Evolutionary conservation across 2,797 vertebrate genomes (phyloP).

Genomic region (Loriculus beryllinus): DNA sequence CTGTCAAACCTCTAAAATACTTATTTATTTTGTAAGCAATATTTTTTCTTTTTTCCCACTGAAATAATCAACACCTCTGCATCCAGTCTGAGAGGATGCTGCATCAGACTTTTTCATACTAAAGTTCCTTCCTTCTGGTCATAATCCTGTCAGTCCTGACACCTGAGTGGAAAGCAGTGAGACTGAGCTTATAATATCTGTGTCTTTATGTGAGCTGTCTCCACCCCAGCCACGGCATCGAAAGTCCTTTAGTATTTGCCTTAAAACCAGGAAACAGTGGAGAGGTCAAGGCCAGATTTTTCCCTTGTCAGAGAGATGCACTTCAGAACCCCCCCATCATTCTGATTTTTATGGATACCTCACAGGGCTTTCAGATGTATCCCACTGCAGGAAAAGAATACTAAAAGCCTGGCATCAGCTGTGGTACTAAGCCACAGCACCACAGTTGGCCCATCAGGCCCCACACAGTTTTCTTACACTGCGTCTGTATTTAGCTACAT

Average conservation of each 20-base stretch:
- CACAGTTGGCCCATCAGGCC: background rate
- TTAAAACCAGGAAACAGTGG: background rate
- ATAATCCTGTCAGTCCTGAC: background rate
- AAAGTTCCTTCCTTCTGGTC: background rate
- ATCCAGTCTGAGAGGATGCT: background rate
- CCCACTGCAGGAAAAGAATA: background rate
- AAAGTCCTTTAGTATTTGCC: background rate
- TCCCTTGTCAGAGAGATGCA: background rate
- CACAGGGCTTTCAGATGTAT: background rate
- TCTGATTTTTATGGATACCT: background rate
- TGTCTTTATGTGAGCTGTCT: background rate
- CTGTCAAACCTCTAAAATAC: background rate
- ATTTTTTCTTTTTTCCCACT: background rate
- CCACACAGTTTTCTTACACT: background rate
- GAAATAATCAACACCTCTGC: background rate
- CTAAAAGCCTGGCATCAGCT: background rate
- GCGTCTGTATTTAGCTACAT: background rate
- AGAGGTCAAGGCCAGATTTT: background rate
- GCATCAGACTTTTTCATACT: background rate
- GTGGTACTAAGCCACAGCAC: background rate
- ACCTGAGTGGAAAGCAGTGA: background rate
- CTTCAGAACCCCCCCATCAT: background rate
- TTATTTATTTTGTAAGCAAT: background rate
- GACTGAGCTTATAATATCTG: background rate
- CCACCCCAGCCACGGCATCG: background rate